phyloP scores from a whole-genome alignment of 2,888 invertebrate genomes.

The Drosophila ezoana region DNA sequence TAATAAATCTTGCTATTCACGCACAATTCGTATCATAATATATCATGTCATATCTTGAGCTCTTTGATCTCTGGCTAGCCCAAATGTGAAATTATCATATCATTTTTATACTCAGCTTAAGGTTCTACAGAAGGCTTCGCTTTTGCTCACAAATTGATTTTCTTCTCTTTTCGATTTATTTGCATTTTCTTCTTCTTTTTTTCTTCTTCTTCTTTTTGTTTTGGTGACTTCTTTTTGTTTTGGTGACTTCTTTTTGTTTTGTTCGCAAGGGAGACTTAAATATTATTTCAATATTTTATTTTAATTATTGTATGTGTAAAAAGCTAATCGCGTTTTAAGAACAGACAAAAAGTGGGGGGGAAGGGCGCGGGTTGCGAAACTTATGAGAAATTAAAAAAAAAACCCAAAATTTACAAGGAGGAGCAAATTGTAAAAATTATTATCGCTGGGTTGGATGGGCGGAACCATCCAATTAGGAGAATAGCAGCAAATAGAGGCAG shows the following conservation, averaged over 20 bases:
- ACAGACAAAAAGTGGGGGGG: conserved; percentile 18
- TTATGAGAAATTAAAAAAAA: conserved; percentile 17
- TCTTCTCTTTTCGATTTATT: background rate
- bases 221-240: conserved; percentile 26
- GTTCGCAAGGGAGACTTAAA: conserved; percentile 57
- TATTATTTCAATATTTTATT: conserved; percentile 70
- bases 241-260: conserved; percentile 53
- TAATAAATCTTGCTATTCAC: conserved; percentile 36
- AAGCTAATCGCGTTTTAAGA: conserved; percentile 68
- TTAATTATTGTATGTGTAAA: conserved; percentile 72
- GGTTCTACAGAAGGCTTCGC: conserved; percentile 45
- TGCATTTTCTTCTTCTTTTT: conserved; percentile 5
- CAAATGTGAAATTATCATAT: conserved; percentile 14
- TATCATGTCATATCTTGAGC: conserved; percentile 21
- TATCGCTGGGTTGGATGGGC: conserved; percentile 41
- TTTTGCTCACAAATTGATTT: conserved; percentile 27
- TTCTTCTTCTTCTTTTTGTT: background rate
- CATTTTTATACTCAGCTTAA: conserved; percentile 38
- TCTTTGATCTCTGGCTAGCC: conserved; percentile 24
- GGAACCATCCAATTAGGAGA: conserved; percentile 38
- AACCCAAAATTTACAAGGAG: conserved; percentile 30
- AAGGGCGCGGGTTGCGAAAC: background rate
- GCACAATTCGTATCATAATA: conserved; percentile 15
- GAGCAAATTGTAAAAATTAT: conserved; percentile 35
- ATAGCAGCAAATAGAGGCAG: conserved; percentile 23